Evolutionary conservation across 2,888 invertebrate genomes (phyloP), one percentile per base, ranked within the genome.

Genomic region (Scaptomyza cyrtandrae): DNA sequence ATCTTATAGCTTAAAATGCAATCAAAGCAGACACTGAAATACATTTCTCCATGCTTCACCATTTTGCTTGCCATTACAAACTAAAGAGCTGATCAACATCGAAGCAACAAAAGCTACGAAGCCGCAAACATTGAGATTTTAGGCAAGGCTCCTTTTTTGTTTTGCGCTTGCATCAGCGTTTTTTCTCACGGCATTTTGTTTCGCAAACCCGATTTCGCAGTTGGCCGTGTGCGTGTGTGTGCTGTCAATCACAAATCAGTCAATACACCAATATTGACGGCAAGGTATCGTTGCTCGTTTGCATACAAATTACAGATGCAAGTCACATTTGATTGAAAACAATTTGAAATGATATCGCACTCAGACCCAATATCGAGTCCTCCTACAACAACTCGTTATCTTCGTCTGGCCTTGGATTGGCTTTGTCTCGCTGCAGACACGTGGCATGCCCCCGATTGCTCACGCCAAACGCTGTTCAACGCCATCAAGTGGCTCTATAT

Each of bases 291-390:
- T 16, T 41, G 35, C 81, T 84, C 85, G 78, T 84, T 83, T 81
- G 86, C 86, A 86, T 85, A 69, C 82, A 78, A 82, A 84, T 84
- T 84, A 84, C 84, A 75, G 82, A 84, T 84, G 87, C 84, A 86
- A 84, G 87, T 86, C 84, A 84, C 84, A 84, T 86, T 84, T 84
- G 84, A 84, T 84, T 80, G 87, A 84, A 84, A 84, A 86, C 84
- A 86, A 84, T 86, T 84, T 86, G 85, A 86, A 81, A 82, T 80
- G 85, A 81, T 84, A 84, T 86, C 78, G 71, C 65, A 53, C 57
- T 39, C 63, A 49, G 41, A 49, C 13, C 27, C 16, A 14, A 7
- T 19, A 35, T 27, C 50, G 11, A 4, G 6, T 13, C 13, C 41
- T 14, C 41, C 16, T 35, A 11, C 55, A 13, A 11, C 55, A 16